Conservation (phyloP, 2,888 invertebrate species). For the Branchellion lobata region DNA sequence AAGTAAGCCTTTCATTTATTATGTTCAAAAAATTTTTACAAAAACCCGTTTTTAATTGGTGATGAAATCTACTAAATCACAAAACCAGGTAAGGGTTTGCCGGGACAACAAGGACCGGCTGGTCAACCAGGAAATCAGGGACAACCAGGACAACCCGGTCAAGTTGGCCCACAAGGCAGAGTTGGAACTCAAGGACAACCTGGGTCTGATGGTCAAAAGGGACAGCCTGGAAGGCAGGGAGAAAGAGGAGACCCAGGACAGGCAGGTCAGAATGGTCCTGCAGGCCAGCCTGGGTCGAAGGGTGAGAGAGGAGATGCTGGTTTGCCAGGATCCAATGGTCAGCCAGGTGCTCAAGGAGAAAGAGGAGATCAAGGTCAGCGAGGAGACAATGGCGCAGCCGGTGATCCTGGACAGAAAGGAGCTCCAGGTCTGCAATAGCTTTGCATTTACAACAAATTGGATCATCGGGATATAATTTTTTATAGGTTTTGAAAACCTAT, state of each 20-base stretch:
- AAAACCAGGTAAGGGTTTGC: slow-evolving; percentile 12
- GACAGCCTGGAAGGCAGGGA: slow-evolving; percentile 46
- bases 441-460: too few relatives aligned
- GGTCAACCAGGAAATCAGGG: slow-evolving; percentile 41
- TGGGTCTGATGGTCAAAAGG: slow-evolving; percentile 46
- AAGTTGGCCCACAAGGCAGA: slow-evolving; percentile 41
- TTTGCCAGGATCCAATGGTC: slow-evolving; percentile 41
- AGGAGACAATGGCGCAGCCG: slow-evolving; percentile 29
- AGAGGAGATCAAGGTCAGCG: slow-evolving; percentile 36
- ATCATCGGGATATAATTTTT: too few relatives aligned
- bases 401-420: background rate
- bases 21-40: too few relatives aligned
- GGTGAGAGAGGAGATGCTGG: slow-evolving; percentile 45
- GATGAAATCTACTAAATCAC: too few relatives aligned
- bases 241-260: slow-evolving; percentile 47
- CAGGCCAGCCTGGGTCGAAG: slow-evolving; percentile 43
- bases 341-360: slow-evolving; percentile 15
- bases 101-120: slow-evolving; percentile 15
- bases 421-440: background rate
- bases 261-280: slow-evolving; percentile 43
- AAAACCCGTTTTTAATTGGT: too few relatives aligned
- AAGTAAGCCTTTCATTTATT: background rate
- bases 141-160: slow-evolving; percentile 32
- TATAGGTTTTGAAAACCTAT: too few relatives aligned
- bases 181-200: slow-evolving; percentile 46